Conservation (phyloP, 2,888 invertebrate genomes). For the Drosophila lutescens region DNA sequence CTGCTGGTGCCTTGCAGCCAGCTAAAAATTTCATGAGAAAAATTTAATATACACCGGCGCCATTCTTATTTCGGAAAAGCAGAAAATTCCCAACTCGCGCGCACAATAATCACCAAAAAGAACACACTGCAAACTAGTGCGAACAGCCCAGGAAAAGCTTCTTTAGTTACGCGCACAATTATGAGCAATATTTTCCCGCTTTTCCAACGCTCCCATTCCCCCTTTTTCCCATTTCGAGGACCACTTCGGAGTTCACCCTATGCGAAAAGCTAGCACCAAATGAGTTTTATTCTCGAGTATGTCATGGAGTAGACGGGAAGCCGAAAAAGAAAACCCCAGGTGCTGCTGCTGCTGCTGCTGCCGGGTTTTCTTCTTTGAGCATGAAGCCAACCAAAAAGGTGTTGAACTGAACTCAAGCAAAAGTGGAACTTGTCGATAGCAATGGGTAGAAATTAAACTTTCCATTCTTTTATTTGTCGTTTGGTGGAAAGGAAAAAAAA, state of each 20-base stretch:
- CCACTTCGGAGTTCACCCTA: constrained; percentile 25
- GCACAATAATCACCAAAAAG: constrained; percentile 36
- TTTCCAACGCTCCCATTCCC: background rate
- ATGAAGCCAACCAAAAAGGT: constrained; percentile 33
- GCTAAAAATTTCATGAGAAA: constrained; percentile 44
- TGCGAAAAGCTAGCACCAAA: constrained; percentile 36
- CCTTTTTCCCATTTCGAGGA: constrained; percentile 17
- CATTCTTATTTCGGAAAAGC: background rate
- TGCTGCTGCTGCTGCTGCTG: constrained; percentile 10
- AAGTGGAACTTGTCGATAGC: constrained; percentile 45
- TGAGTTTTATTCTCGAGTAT: constrained; percentile 48
- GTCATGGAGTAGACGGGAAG: constrained; percentile 27
- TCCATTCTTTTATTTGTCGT: constrained; percentile 19
- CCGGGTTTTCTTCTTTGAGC: constrained; percentile 11
- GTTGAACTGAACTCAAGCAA: constrained; percentile 42
- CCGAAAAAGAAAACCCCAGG: constrained; percentile 38
- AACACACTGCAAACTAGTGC: constrained; percentile 35
- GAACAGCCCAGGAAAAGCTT: constrained; percentile 32
- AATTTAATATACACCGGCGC: constrained; percentile 43
- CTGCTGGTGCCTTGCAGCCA: constrained; percentile 17
- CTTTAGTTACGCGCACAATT: constrained; percentile 44
- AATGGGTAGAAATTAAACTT: constrained; percentile 22
- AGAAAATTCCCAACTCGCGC: constrained; percentile 22
- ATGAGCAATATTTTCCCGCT: constrained; percentile 36
- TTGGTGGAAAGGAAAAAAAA: background rate